Evolutionary conservation across 2,888 invertebrate genomes (phyloP).

Genomic region (Dynastes maya): DNA sequence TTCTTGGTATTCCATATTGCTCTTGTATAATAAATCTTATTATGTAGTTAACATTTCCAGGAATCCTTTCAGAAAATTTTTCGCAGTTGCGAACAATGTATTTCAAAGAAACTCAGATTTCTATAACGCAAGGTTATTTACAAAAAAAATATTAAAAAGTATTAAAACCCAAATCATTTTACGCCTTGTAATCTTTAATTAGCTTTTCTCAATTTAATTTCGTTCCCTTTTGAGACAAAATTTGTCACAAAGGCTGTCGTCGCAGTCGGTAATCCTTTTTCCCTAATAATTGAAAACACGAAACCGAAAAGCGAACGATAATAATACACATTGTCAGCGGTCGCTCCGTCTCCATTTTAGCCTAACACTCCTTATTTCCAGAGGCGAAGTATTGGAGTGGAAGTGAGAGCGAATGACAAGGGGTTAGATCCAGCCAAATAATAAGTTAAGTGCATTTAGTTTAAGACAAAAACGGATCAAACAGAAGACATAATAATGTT

Average conservation of each 20-base stretch:
- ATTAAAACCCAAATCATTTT: constrained; percentile 24
- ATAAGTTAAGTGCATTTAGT: constrained; percentile 41
- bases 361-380: constrained; percentile 15
- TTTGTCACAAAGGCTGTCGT: constrained; percentile 21
- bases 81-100: no score
- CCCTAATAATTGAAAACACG: constrained; percentile 42
- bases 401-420: constrained; percentile 6
- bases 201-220: constrained; percentile 32
- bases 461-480: constrained; percentile 47
- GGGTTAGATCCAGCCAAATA: constrained; percentile 29
- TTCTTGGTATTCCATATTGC: no score
- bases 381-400: not conserved
- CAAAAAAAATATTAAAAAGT: constrained; percentile 9
- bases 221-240: not conserved
- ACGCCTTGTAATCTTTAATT: constrained; percentile 28
- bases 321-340: constrained; percentile 8
- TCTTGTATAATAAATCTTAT: no score
- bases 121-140: no score
- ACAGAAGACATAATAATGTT: constrained; percentile 52
- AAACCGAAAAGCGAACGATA: constrained; percentile 38
- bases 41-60: no score
- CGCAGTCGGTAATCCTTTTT: constrained; percentile 30
- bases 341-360: not conserved
- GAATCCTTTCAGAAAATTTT: no score
- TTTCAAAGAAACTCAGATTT: no score